Evolutionary conservation across 1,140 invertebrate species (phyloP), one percentile per base, ranked within the genome.

Genomic region (Lepidotrigona ventralis): DNA sequence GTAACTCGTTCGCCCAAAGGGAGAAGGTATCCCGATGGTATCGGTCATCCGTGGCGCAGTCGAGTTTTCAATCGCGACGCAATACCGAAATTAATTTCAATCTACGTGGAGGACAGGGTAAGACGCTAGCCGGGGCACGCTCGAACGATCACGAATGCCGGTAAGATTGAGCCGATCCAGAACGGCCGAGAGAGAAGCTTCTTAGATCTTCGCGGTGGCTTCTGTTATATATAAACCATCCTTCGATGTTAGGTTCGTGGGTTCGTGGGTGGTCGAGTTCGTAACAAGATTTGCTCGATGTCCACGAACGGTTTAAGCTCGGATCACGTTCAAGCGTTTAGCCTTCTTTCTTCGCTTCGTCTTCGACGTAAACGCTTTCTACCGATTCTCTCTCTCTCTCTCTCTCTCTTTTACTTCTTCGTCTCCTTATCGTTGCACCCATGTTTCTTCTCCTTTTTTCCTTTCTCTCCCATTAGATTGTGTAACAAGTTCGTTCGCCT

Each of bases 321-420:
- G 90, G 91, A 92, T 92, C 90, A 92, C 90, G 90, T 92, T 90
- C 89, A 77, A 90, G 79, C 91, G 87, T 92, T 91, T 91, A 92
- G 88, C 82, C 86, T 85, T 89, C 86, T 89, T 90, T 89, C 85
- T 90, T 82, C 63, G 70, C 81, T 69, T 69, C 74, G 46, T 75
- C 73, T 60, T 74, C 39, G 14, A 56, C 58, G 73, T 77, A 82
- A 82, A 77, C 79, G 68, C 29, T 73, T 56, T 66, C 74, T 54
- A 53, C 54, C 70, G 21, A 14, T 39, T 26, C 12, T 46, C 46
- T 29, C 71, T 19, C 29, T 64, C n/a, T 64, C 23, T 26, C n/a
- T 64, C n/a, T 63, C n/a, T 63, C n/a, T 17, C 9, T 46, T 8
- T 46, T 8, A 46, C 39, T 46, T 6, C 39, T 6, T 39, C 39